These are phyloP conservation scores for Melanerpes aurifrons DNA, from an alignment of 2,113 vertebrate species.

Conservation along the genomic window DNA sequence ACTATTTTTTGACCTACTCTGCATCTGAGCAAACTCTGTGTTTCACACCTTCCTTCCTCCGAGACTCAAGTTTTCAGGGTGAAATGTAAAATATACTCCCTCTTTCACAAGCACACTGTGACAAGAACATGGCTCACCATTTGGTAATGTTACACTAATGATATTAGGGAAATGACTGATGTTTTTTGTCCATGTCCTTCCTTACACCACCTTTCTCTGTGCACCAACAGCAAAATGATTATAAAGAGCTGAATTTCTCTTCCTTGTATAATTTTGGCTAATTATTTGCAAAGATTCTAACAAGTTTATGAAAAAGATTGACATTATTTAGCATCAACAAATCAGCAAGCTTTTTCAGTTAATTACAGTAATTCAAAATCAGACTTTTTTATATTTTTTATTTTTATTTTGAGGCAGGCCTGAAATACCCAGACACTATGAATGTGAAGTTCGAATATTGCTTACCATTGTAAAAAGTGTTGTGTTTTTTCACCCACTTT, in stretches of 20 bases:
- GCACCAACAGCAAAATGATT: background rate
- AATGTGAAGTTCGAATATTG: slow-evolving; percentile 66
- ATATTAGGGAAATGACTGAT: rapidly evolving
- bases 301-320: slow-evolving; percentile 69
- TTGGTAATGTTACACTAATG: background rate
- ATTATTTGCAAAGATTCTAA: slow-evolving; percentile 66
- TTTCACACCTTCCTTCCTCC: background rate
- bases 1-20: slow-evolving; percentile 5
- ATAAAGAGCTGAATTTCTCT: background rate
- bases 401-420: slow-evolving; percentile 54
- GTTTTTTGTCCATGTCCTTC: rapidly evolving
- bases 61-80: background rate
- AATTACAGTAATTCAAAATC: slow-evolving; percentile 76
- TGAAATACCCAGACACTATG: slow-evolving; percentile 69
- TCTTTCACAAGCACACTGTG: background rate
- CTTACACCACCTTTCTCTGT: background rate
- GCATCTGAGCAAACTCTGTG: background rate
- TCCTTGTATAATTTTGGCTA: slow-evolving; percentile 2
- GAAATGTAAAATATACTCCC: background rate
- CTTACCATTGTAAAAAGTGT: slow-evolving; percentile 67
- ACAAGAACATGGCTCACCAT: background rate
- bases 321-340: slow-evolving; percentile 69
- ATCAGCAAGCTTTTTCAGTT: slow-evolving; percentile 70
- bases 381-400: slow-evolving; percentile 12
- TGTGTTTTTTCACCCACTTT: slow-evolving; percentile 62